Base-by-base conservation (phyloP, 2,888 invertebrate species). In the Harpalus rubripes region DNA sequence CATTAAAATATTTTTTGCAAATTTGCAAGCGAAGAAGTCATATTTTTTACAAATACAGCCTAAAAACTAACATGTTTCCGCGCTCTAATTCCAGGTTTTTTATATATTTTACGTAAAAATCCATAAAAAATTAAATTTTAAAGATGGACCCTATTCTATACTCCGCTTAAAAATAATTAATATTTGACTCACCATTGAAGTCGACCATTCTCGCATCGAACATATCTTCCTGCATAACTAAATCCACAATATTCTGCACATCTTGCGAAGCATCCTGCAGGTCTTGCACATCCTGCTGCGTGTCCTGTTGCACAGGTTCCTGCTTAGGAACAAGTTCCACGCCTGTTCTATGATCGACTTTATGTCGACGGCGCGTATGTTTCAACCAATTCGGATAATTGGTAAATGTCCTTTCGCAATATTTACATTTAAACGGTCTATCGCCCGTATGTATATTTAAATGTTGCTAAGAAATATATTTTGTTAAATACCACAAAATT, bases 301-400 rank as follows among this genome's bases (percentile, higher is more conserved):
- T 1, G 6, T 16, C 59, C 7, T 59, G 68, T 1, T 61, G 84
- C 4, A 78, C 84, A 7, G 84, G 84, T 65, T 88, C 87, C 79
- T 88, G 88, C 18, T 87, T 87, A 15, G 85, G 85, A 84, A 88
- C 88, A 39, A 90, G 87, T 79, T 88, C 87, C 58, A 89, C 88
- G 15, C 90, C 90, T 1, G 90, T 91, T 86, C 89, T 90, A 86
- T 90, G 90, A 82, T 91, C 90, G 5, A 90, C 90, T 88, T 90
- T 93, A 87, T 94, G 94, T 65, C 93, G 91, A 87, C 93, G 90
- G 63, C 93, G 90, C 80, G 93, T 90, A 88, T 94, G 94, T 88
- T 94, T 94, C 86, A 91, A 89, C 91, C 92, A 93, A 88, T 94
- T 94, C 1, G 94, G 93, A 86, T 92, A 92, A 87, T 91, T 92